Percentiles rank a stretch among this genome's conserved stretches.
These are phyloP conservation scores for Parnassius smintheus DNA, from an alignment of 2,888 invertebrate genomes.

Conservation along the genomic window DNA sequence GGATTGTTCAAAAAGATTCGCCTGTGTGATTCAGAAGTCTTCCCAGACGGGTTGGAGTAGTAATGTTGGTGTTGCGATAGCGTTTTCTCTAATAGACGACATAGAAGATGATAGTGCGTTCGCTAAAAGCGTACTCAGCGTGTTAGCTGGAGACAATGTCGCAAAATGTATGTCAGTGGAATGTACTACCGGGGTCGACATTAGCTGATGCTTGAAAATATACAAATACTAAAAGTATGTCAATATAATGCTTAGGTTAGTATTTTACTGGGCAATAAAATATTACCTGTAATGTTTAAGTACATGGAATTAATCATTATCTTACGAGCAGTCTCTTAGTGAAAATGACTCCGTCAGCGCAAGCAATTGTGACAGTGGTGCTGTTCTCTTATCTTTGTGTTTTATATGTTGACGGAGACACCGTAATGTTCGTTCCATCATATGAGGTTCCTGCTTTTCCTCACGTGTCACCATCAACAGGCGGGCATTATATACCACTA, in stretches of 20 bases:
- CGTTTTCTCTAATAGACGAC: slow-evolving; percentile 67
- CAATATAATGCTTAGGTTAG: slow-evolving; percentile 32
- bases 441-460: slow-evolving; percentile 18
- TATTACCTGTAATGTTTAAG: slow-evolving; percentile 33
- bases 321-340: slow-evolving; percentile 10
- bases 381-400: slow-evolving; percentile 6
- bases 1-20: slow-evolving; percentile 67
- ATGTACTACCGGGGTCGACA: slow-evolving; percentile 70
- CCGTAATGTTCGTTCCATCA: slow-evolving; percentile 22
- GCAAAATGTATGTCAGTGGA: slow-evolving; percentile 74
- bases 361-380: slow-evolving; percentile 6
- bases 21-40: slow-evolving; percentile 64
- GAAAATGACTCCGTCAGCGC: slow-evolving; percentile 8
- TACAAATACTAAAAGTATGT: slow-evolving; percentile 51
- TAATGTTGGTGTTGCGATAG: slow-evolving; percentile 66
- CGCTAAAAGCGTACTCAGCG: slow-evolving; percentile 63
- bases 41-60: slow-evolving; percentile 56
- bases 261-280: slow-evolving; percentile 41
- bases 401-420: slow-evolving; percentile 12
- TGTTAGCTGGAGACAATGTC: slow-evolving; percentile 69
- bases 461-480: slow-evolving; percentile 1
- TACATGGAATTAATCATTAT: slow-evolving; percentile 1
- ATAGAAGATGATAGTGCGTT: slow-evolving; percentile 62
- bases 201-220: slow-evolving; percentile 67
- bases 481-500: slow-evolving; percentile 17